Base-by-base conservation (phyloP, 2,888 invertebrate genomes). In the Lacanobia wlatinum region DNA sequence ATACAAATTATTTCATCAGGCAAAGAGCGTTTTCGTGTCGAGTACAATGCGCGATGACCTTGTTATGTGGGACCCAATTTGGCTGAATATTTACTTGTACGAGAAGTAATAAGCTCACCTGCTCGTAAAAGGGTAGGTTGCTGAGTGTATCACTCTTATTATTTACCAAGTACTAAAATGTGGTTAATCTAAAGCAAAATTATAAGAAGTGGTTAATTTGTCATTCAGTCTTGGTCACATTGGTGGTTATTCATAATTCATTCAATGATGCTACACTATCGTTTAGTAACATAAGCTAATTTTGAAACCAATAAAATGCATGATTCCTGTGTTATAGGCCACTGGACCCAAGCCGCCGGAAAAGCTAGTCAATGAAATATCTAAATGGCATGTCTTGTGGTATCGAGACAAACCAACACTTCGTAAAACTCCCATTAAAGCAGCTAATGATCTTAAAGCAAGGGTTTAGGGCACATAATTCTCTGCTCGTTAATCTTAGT, bases 11-110 rank as follows among this genome's bases (percentile, higher is more conserved):
- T 86, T 87, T 89, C 88, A 90, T 90, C 70, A 84, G 74, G 77
- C 78, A 82, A 88, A 90, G 79, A 90, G 90, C 87, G 70, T 90
- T 91, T 79, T 83, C 84, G 76, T 90, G 89, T 91, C 84, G 75
- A 76, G 79, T 73, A 80, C 70, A 85, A 84, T 80, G 64, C 67
- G 63, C 62, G 48, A 64, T 74, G 79, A 78, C 77, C 79, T 79
- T 80, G 84, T 83, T 77, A 76, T 55, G 74, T 59, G 76, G 68
- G 60, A 60, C 69, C 50, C 53, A 58, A 76, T 78, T 80, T 70
- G 66, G 52, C 50, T 38, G 65, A 73, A 81, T 76, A 82, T 80
- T 81, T 74, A 72, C 56, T 80, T 82, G 70, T 61, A 67, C 59
- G 74, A 70, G 64, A 78, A 73, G 73, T 80, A 75, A 75, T 72